Percentiles rank a stretch among this genome's conserved stretches.
phyloP scores from a whole-genome alignment of 2,888 invertebrate species.

The Scrobipalpa costella region DNA sequence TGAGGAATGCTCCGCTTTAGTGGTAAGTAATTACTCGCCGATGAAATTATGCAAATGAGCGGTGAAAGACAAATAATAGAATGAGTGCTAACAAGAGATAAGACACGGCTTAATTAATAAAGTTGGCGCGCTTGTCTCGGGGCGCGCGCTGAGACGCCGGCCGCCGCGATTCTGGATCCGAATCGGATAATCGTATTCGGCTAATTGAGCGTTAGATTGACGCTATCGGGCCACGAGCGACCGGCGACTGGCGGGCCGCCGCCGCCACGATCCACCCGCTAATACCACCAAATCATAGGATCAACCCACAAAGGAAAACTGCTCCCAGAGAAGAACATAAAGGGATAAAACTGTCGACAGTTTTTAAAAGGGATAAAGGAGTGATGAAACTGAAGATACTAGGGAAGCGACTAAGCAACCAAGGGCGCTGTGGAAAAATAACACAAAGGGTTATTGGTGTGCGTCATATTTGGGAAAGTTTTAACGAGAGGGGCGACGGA shows the following conservation, averaged over 20 bases:
- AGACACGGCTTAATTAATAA: slow-evolving; percentile 82
- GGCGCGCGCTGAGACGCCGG: slow-evolving; percentile 62
- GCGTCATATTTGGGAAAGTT: slow-evolving; percentile 71
- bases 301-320: slow-evolving; percentile 55
- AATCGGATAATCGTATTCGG: slow-evolving; percentile 79
- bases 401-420: slow-evolving; percentile 47
- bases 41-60: slow-evolving; percentile 81
- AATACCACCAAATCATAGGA: slow-evolving; percentile 62
- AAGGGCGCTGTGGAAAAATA: slow-evolving; percentile 58
- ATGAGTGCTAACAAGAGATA: slow-evolving; percentile 82
- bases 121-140: slow-evolving; percentile 76
- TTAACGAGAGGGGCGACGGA: slow-evolving; percentile 65
- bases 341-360: slow-evolving; percentile 45
- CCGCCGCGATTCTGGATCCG: slow-evolving; percentile 71
- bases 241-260: slow-evolving; percentile 41
- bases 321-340: slow-evolving; percentile 33
- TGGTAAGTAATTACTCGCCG: slow-evolving; percentile 76
- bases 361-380: slow-evolving; percentile 47
- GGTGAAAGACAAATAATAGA: slow-evolving; percentile 81
- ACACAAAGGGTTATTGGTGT: slow-evolving; percentile 68
- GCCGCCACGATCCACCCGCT: slow-evolving; percentile 51
- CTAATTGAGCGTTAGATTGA: slow-evolving; percentile 81
- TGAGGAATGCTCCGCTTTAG: slow-evolving; percentile 69
- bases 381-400: slow-evolving; percentile 55
- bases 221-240: slow-evolving; percentile 68